A percentile compares a stretch with the other conserved stretches of the same genome.
Conservation (phyloP, 2,113 vertebrate species). For the Sorex fumeus region DNA sequence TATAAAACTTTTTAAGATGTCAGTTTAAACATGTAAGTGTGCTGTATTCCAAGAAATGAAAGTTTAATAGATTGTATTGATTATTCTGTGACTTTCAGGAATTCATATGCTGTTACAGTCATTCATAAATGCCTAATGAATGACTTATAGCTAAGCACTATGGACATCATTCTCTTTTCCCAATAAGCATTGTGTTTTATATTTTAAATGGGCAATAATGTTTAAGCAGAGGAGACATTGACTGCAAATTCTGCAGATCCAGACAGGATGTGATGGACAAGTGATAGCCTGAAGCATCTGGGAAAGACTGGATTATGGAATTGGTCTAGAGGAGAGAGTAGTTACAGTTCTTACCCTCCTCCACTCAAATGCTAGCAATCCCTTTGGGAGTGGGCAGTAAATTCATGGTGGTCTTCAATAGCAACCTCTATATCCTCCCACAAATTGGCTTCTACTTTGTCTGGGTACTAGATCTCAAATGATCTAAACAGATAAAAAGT, state of each 20-base stretch:
- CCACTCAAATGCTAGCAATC: no score
- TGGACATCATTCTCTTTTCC: constrained; percentile 66
- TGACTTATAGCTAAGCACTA: constrained; percentile 67
- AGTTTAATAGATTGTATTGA: constrained; percentile 68
- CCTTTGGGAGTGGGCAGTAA: no score
- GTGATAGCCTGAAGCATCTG: no score
- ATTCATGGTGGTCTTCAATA: no score
- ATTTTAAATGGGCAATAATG: constrained; percentile 65
- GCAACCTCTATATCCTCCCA: no score
- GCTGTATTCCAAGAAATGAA: constrained; percentile 54
- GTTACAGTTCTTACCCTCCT: no score
- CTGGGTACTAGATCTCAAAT: no score
- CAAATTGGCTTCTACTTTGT: no score
- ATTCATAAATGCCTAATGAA: constrained; percentile 73
- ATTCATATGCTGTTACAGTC: constrained; percentile 79
- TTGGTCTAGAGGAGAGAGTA: no score
- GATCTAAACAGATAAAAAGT: no score
- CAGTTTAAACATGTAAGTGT: constrained; percentile 62
- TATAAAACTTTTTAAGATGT: constrained; percentile 70
- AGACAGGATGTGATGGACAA: background rate
- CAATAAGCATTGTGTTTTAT: constrained; percentile 46
- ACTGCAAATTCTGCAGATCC: background rate
- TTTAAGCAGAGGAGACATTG: constrained; percentile 69
- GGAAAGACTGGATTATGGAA: no score
- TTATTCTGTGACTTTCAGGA: constrained; percentile 81